phyloP scores from a whole-genome alignment of 92 coral and sea anemone species.

The Umimayanthus chanpuru region DNA sequence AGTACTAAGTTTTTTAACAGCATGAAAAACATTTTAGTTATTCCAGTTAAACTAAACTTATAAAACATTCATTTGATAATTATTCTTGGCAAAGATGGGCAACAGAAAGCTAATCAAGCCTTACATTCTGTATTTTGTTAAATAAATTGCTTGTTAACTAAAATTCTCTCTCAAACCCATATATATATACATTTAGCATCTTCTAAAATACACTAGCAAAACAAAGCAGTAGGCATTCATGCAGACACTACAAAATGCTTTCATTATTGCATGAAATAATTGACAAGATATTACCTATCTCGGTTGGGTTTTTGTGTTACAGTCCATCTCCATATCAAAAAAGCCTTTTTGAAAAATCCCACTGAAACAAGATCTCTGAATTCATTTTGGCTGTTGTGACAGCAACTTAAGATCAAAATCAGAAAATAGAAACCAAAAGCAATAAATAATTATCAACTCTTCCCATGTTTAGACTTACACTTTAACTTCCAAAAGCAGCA shows the following conservation, averaged over 20 bases:
- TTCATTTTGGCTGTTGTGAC: background rate
- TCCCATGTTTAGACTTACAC: background rate
- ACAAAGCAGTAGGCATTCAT: slow-evolving; percentile 1
- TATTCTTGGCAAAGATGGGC: no score
- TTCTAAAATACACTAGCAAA: background rate
- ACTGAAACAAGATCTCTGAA: slow-evolving; percentile 51
- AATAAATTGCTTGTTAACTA: no score
- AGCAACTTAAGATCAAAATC: slow-evolving; percentile 5
- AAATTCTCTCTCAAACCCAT: no score
- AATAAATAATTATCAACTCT: background rate
- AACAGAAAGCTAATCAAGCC: no score
- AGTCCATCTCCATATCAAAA: slow-evolving; percentile 82
- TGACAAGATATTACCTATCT: slow-evolving; percentile 62
- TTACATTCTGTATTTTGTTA: no score
- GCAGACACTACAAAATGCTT: background rate
- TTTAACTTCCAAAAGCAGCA: slow-evolving; percentile 40
- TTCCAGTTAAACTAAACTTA: no score
- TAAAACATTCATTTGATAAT: no score
- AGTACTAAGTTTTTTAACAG: no score
- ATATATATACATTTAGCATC: no score
- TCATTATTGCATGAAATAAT: background rate
- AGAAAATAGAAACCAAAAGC: slow-evolving; percentile 9
- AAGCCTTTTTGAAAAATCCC: slow-evolving; percentile 76
- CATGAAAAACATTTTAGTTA: no score
- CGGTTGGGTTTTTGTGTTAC: slow-evolving; percentile 55